Evolutionary conservation across 2,888 invertebrate species (phyloP), one percentile per base, ranked within the genome.

Genomic region (Hipparchia sbordonii): DNA sequence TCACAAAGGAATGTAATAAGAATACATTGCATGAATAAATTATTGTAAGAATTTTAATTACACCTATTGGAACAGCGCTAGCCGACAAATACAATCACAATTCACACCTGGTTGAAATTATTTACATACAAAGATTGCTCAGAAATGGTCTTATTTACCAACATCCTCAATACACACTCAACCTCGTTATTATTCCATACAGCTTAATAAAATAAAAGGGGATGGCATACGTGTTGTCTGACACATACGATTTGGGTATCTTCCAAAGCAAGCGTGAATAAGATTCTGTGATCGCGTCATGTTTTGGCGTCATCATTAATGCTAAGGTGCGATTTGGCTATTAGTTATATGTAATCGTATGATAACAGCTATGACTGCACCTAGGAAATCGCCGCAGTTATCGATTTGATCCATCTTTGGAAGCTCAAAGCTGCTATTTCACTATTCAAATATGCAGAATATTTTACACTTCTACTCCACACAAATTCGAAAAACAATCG

Each of bases 291-390:
- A 62, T 62, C 48, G 8, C n/a, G 46, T 62, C 13, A 13, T n/a
- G n/a, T 48, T 62, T 46, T 62, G n/a, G 46, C 62, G 46, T 46
- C 62, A 62, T 62, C 46, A 62, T 48, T 13, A 62, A n/a, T 10
- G 45, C 12, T 8, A n/a, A 62, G 46, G 62, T 46, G 46, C 48
- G 61, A 45, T 45, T 6, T 46, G 23, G 57, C 7, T 2, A 57
- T 13, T n/a, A n/a, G n/a, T n/a, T 5, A 39, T 5, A 8, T 8
- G 13, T 57, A 23, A 57, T 13, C 57, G 2, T 2, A 8, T 23
- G 23, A 2, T 23, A 23, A 57, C 57, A 13, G 23, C 23, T 23
- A 8, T 23, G 2, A 7, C n/a, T 57, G 2, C 4, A 57, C 13
- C 2, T 23, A 23, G 2, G 2, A 9, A 7, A 52, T 10, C 52